Conservation (phyloP, 2,888 invertebrate species). For the Habroteleia sp. region DNA sequence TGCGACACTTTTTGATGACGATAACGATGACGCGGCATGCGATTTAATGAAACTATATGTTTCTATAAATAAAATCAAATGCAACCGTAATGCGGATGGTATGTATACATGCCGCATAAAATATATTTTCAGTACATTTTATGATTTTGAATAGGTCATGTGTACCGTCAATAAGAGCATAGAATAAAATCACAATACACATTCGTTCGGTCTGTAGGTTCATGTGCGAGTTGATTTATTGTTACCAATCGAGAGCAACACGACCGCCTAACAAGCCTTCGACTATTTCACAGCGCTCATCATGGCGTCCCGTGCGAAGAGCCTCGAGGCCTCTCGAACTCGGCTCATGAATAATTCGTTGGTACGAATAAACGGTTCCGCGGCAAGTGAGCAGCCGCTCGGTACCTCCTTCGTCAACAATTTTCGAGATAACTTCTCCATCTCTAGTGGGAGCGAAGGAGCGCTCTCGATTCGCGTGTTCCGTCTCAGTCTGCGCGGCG, state of each 20-base stretch:
- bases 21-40: too few species aligned
- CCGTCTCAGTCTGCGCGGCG: slow-evolving; percentile 22
- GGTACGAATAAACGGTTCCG: slow-evolving; percentile 37
- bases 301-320: neutral
- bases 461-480: slow-evolving; percentile 55
- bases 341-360: slow-evolving; percentile 58
- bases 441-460: slow-evolving; percentile 37
- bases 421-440: slow-evolving; percentile 48
- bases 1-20: too few species aligned
- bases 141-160: too few species aligned
- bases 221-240: too few species aligned
- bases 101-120: too few species aligned
- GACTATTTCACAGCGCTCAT: slow-evolving; percentile 10
- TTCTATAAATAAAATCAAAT: too few species aligned
- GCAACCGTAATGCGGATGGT: too few species aligned
- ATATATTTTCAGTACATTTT: too few species aligned
- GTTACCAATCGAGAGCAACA: slow-evolving; percentile 7
- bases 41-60: too few species aligned
- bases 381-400: slow-evolving; percentile 58
- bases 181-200: too few species aligned
- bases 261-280: slow-evolving; percentile 24
- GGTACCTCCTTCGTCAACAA: slow-evolving; percentile 39
- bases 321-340: slow-evolving; percentile 24
- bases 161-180: too few species aligned
- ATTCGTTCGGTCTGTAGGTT: too few species aligned